Percentiles rank a stretch among this genome's conserved stretches.
Conservation (phyloP, 2,888 invertebrate species). For the Carabus problematicus region DNA sequence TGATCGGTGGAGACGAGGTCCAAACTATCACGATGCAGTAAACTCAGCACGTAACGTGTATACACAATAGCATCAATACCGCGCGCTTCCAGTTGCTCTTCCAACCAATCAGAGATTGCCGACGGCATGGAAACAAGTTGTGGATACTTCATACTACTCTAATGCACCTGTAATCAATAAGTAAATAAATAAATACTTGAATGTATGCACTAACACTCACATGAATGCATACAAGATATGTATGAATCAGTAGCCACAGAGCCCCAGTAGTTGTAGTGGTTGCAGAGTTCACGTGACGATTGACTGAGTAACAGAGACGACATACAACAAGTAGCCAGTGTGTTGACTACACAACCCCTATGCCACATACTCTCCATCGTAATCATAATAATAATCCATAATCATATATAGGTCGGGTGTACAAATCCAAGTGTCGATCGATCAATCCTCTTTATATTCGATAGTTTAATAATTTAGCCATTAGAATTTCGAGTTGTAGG, state of each 20-base stretch:
- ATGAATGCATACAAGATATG: not conserved
- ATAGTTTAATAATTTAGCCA: slow-evolving; percentile 39
- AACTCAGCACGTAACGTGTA: slow-evolving; percentile 71
- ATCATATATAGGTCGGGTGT: slow-evolving; percentile 1
- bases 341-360: slow-evolving; percentile 14
- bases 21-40: slow-evolving; percentile 67
- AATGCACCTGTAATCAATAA: slow-evolving; percentile 43
- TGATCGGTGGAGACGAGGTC: slow-evolving; percentile 60
- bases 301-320: slow-evolving; percentile 37
- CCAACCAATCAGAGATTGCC: slow-evolving; percentile 78
- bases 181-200: slow-evolving; percentile 3
- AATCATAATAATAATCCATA: slow-evolving; percentile 11
- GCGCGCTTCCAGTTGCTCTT: slow-evolving; percentile 76
- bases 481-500: slow-evolving; percentile 29
- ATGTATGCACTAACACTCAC: not conserved
- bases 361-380: slow-evolving; percentile 24
- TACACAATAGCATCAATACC: slow-evolving; percentile 76
- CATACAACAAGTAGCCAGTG: not conserved
- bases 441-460: slow-evolving; percentile 26
- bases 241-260: not conserved
- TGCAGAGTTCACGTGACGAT: slow-evolving; percentile 50
- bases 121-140: slow-evolving; percentile 68
- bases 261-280: not conserved
- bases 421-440: not conserved
- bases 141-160: slow-evolving; percentile 67